Percentiles rank a stretch among this genome's conserved stretches.
These are phyloP conservation scores for Meghimatium bilineatum DNA, from an alignment of 2,888 invertebrate genomes.

Conservation along the genomic window DNA sequence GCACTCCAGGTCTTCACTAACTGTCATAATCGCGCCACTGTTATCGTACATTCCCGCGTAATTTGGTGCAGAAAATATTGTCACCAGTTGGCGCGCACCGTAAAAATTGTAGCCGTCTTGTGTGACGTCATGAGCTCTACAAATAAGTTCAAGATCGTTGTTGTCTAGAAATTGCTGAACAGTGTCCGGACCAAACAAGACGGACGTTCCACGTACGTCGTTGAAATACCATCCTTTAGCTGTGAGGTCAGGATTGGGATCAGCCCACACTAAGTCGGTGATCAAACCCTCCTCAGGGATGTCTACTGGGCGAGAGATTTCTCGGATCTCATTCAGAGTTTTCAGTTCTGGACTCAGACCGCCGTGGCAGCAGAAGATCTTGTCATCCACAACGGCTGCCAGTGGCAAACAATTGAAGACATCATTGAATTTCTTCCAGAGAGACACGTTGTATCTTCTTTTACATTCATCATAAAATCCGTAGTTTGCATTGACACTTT, in stretches of 20 bases:
- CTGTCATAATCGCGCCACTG: conserved; percentile 45
- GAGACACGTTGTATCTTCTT: conserved; percentile 7
- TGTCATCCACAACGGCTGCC: conserved; percentile 43
- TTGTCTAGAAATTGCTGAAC: conserved; percentile 42
- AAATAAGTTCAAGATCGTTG: conserved; percentile 40
- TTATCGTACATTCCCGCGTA: conserved; percentile 38
- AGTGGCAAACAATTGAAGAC: conserved; percentile 46
- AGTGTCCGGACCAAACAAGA: conserved; percentile 39
- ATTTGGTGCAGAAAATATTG: conserved; percentile 48
- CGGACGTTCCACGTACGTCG: conserved; percentile 35
- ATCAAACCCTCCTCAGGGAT: conserved; percentile 43
- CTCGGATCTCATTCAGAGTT: conserved; percentile 29
- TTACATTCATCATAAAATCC: conserved; percentile 45
- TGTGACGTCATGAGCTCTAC: conserved; percentile 45
- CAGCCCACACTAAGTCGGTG: conserved; percentile 44
- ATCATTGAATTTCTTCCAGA: conserved; percentile 44
- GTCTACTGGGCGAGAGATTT: conserved; percentile 32
- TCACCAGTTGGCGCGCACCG: conserved; percentile 45
- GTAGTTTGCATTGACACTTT: conserved; percentile 27
- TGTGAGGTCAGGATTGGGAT: conserved; percentile 40
- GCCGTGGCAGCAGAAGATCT: conserved; percentile 49
- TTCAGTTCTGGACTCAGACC: conserved; percentile 45
- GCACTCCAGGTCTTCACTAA: conserved; percentile 41
- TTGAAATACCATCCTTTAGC: conserved; percentile 43
- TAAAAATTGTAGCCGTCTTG: conserved; percentile 46